A percentile compares a stretch with the other conserved stretches of the same genome.
Conservation (phyloP, 37 sponge, comb jelly and placozoan genomes). For the Ephydatia muelleri region DNA sequence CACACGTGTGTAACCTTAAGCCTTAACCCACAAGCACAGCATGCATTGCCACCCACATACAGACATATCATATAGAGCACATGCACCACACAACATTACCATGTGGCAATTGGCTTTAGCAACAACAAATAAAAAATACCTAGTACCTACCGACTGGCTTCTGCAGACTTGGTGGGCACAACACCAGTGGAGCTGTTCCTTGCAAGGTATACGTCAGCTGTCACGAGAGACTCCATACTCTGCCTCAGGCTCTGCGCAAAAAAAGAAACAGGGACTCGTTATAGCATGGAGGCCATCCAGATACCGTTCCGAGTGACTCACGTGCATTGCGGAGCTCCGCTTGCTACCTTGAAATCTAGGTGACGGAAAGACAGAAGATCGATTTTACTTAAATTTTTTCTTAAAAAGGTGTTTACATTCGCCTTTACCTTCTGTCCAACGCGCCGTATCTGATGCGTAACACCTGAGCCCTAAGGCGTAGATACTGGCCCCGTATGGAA, state of each 20-base stretch:
- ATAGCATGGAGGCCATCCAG: no score
- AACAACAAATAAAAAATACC: no score
- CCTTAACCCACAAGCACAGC: no score
- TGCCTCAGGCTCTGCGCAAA: slow-evolving; percentile 45
- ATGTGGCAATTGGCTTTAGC: not conserved
- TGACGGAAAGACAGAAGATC: slow-evolving; percentile 68
- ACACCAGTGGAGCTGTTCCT: slow-evolving; percentile 42
- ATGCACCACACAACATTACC: not conserved
- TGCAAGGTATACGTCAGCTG: not conserved
- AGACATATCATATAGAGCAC: no score
- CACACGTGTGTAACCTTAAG: no score
- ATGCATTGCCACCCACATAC: no score
- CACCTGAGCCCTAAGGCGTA: slow-evolving; percentile 40
- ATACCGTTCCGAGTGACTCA: no score
- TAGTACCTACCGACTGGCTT: slow-evolving; percentile 83
- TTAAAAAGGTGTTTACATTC: not conserved
- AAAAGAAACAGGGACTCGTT: no score
- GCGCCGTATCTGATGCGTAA: slow-evolving; percentile 63
- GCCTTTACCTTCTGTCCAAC: slow-evolving; percentile 40
- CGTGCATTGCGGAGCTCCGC: not conserved
- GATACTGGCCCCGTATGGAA: slow-evolving; percentile 43
- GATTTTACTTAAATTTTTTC: slow-evolving; percentile 61
- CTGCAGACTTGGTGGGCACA: slow-evolving; percentile 77
- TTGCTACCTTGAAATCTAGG: slow-evolving; percentile 16
- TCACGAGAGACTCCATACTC: slow-evolving; percentile 70